Percentiles rank a stretch among this genome's conserved stretches.
phyloP scores from a whole-genome alignment of 2,888 invertebrate species.

The Ormyrus nitidulus region DNA sequence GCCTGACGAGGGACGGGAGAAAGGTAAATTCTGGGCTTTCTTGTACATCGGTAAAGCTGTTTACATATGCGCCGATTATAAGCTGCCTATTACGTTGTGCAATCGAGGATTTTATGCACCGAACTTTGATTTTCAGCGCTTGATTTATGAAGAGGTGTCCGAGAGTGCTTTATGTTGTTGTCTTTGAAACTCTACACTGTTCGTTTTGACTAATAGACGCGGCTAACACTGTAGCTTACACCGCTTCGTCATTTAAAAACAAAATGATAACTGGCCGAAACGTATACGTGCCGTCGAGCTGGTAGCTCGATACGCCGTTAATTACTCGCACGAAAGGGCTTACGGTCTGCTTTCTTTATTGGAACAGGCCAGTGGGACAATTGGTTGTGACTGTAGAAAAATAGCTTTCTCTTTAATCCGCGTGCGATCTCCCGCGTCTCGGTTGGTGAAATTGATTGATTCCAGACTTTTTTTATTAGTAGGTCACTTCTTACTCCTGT shows the following conservation, averaged over 20 bases:
- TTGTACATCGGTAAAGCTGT: neutral
- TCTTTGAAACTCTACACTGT: neutral
- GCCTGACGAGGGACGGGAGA: neutral
- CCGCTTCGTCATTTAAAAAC: neutral
- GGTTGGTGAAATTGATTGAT: slow-evolving; percentile 37
- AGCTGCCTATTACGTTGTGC: neutral
- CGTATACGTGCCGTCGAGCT: neutral
- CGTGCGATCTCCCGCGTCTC: slow-evolving; percentile 4
- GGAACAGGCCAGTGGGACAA: slow-evolving; percentile 48
- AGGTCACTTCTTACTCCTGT: slow-evolving; percentile 19
- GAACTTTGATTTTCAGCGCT: neutral
- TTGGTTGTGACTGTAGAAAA: slow-evolving; percentile 20
- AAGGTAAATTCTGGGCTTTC: slow-evolving; percentile 22
- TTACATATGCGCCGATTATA: neutral
- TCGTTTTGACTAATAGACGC: neutral
- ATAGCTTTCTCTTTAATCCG: slow-evolving; percentile 45
- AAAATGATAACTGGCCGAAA: neutral
- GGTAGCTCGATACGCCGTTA: neutral
- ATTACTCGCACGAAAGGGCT: neutral
- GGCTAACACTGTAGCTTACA: neutral
- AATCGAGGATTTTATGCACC: neutral
- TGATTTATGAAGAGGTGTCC: neutral
- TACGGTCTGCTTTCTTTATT: slow-evolving; percentile 17
- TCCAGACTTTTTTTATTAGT: slow-evolving; percentile 20
- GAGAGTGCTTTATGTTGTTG: neutral